A percentile compares a stretch with the other conserved stretches of the same genome.
phyloP scores from a whole-genome alignment of 2,888 invertebrate genomes.

The Pseudococcus jackbeardsleyi region DNA sequence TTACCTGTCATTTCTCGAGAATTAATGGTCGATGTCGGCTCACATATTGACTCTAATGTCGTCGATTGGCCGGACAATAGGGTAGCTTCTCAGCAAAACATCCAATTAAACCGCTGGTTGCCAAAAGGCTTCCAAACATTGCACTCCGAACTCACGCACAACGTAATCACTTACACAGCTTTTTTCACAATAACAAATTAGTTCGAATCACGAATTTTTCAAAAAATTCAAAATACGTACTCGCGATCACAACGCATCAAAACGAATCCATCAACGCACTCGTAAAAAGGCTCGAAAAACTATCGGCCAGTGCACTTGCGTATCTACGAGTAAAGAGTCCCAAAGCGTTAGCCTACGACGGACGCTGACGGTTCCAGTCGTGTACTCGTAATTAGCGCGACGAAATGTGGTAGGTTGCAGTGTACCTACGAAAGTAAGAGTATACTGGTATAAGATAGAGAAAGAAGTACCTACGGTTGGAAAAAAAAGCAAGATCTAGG shows the following conservation, averaged over 20 bases:
- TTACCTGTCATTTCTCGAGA: slow-evolving; percentile 14
- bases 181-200: not conserved
- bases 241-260: too few relatives aligned
- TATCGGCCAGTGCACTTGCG: not conserved
- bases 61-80: not conserved
- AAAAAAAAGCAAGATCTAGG: not conserved
- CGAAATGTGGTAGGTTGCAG: slow-evolving; percentile 10
- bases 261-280: not conserved
- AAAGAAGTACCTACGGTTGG: not conserved
- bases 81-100: not conserved
- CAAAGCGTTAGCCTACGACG: not conserved
- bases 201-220: not conserved
- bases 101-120: not conserved
- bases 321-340: not conserved
- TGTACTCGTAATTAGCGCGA: slow-evolving; percentile 26
- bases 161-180: not conserved
- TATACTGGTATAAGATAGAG: not conserved
- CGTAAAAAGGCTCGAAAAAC: not conserved
- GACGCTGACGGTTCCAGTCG: slow-evolving; percentile 16
- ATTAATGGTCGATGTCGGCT: not conserved
- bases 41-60: not conserved
- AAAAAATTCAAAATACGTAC: too few relatives aligned
- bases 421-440: not conserved
- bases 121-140: not conserved
- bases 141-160: not conserved